These are phyloP conservation scores for Cremastobaeus sp. DNA, from an alignment of 2,888 invertebrate genomes.

Conservation along the genomic window DNA sequence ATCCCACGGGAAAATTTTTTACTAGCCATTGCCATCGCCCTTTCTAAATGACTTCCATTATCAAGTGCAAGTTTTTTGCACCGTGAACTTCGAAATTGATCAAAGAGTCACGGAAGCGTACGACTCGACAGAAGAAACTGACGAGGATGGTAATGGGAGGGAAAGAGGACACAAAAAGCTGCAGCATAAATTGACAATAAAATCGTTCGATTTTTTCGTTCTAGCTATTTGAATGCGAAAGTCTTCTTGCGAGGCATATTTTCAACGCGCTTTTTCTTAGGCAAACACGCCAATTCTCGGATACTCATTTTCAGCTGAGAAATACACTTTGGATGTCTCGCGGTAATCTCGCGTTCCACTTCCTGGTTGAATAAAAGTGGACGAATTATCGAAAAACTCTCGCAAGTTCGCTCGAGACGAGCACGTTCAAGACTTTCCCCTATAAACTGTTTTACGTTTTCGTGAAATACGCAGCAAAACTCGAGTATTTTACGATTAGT, in stretches of 20 bases:
- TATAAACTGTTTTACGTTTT: conserved; percentile 51
- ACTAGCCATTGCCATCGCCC: background rate
- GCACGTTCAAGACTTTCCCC: conserved; percentile 36
- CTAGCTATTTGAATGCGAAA: too few species aligned
- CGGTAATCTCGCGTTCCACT: conserved; percentile 10
- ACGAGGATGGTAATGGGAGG: conserved; percentile 10
- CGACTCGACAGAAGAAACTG: conserved; percentile 9
- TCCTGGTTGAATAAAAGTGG: background rate
- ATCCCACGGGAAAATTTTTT: conserved; percentile 14
- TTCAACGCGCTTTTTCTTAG: too few species aligned
- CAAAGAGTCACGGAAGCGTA: conserved; percentile 24
- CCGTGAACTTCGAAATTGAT: conserved; percentile 18
- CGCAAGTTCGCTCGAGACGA: conserved; percentile 15
- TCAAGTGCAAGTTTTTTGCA: conserved; percentile 28
- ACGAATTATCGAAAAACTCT: conserved; percentile 15
- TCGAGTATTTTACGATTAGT: conserved; percentile 28
- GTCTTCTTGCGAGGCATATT: too few species aligned
- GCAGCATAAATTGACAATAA: too few species aligned
- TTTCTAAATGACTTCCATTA: conserved; percentile 25
- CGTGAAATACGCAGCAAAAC: conserved; percentile 36
- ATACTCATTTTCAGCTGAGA: too few species aligned
- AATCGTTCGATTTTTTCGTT: too few species aligned
- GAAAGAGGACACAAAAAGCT: background rate
- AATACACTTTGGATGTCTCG: too few species aligned
- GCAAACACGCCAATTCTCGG: too few species aligned